phyloP scores from a whole-genome alignment of 2,113 vertebrate genomes.

The Callipepla californica region DNA sequence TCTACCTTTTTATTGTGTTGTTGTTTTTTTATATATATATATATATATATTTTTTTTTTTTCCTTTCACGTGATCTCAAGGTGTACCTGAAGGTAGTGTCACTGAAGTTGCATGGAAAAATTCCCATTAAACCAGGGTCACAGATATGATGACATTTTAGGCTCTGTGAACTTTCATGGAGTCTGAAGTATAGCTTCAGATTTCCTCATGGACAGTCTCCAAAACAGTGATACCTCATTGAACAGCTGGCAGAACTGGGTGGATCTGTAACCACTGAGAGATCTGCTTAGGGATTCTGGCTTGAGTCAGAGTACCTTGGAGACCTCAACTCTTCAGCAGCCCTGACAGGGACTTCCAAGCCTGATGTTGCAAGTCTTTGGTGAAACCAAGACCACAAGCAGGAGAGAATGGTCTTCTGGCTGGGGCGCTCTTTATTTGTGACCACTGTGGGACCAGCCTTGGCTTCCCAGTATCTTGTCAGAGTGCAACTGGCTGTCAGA shows the following conservation, averaged over 20 bases:
- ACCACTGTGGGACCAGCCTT: neutral
- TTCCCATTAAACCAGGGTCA: accelerated
- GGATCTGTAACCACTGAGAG: neutral
- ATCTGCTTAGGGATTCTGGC: neutral
- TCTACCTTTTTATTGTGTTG: neutral
- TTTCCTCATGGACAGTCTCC: neutral
- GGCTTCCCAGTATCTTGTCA: neutral
- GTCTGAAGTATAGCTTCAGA: neutral
- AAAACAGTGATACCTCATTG: neutral
- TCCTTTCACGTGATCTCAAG: neutral
- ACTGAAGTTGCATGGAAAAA: neutral
- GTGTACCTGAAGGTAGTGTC: neutral
- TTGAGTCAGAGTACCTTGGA: neutral
- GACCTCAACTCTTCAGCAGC: neutral
- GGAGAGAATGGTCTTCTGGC: neutral
- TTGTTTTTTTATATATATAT: too few relatives aligned
- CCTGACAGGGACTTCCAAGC: neutral
- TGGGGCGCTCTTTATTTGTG: neutral
- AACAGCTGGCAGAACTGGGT: neutral
- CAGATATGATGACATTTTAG: neutral
- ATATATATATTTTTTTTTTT: too few relatives aligned
- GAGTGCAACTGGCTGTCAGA: neutral
- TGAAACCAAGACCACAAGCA: neutral
- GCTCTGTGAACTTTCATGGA: neutral
- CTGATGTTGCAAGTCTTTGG: neutral